Evolutionary conservation across 2,888 invertebrate genomes (phyloP), one percentile per base, ranked within the genome.

Genomic region (Pandemis corylana): DNA sequence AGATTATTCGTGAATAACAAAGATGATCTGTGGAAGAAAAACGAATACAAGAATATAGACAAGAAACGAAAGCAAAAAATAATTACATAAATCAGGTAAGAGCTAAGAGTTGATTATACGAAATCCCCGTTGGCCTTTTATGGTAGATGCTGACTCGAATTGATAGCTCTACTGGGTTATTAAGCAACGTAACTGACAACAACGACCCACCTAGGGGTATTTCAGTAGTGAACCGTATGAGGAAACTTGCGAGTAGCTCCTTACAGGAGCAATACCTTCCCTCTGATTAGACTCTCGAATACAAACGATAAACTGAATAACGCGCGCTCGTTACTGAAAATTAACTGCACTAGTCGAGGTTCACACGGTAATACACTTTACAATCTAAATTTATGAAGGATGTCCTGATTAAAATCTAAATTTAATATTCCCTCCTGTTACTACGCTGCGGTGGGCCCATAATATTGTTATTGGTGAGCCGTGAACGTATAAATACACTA

Each of bases 101-200:
- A 74, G 65, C 49, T 66, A 68, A 64, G n/a, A 74, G 61, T 74
- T 65, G 51, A 69, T 65, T 73, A 73, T 63, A 69, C 20, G 70
- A 62, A 74, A 74, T 70, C 70, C 69, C 70, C 66, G 28, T 46
- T 51, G 74, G 74, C 74, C 74, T 70, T 73, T 73, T 73, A 73
- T 66, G 74, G 70, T 70, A 69, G 61, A 74, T 66, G 70, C 70
- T 53, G 74, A 59, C 65, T 74, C 61, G 15, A 74, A 74, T 74
- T 74, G 74, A 74, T 74, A 62, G 69, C 74, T 74, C 70, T 70
- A 66, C 74, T 51, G 69, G 74, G 74, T 69, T 69, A 74, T 69
- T 74, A 74, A 69, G 69, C 12, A 49, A 64, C 69, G 69, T 65
- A 64, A 69, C 68, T 73, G 73, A 56, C 73, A 68, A 51, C 59